Evolutionary conservation across 2,888 invertebrate species (phyloP), one percentile per base, ranked within the genome.

Genomic region (Lithophane semibrunnea): DNA sequence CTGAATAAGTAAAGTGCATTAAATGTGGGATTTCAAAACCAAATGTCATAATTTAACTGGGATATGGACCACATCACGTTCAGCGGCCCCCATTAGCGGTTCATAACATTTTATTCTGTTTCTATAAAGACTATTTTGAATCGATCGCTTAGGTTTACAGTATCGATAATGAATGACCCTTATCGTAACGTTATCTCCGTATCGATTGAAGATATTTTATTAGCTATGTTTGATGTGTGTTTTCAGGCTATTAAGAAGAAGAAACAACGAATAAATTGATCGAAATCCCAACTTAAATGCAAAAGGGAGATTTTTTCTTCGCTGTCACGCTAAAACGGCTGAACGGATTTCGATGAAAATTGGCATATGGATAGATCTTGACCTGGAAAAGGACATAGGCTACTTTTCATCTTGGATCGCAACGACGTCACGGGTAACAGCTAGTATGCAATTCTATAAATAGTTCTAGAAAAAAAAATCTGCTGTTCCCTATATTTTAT

Each of bases 111-210:
- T 16, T 47, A 77, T 56, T 73, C 56, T 44, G 63, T 42, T 37
- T 24, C 18, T 44, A 9, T 52, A 21, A n/a, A 66, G 24, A 47
- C 21, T 61, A 72, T 66, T 61, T 63, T 16, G 1, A 67, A 73
- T 47, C 56, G 4, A 44, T 73, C 24, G 16, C 12, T 47, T 29
- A 3, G 56, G 47, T 54, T 47, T 16, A 21, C 54, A 37, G 54
- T 73, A 29, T 56, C 21, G 13, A 52, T 70, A 60, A 60, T 52
- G 44, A 52, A 72, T 61, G 61, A 61, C 37, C 78, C 21, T 75
- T 71, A 76, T 70, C 44, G 49, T 66, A 24, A 21, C 2, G 8
- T 16, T 54, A 66, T 70, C n/a, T 37, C 56, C 24, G 16, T 44
- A 47, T 70, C 29, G 66, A 75, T 66, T 66, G 29, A 42, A 65